Evolutionary conservation across 2,113 vertebrate genomes (phyloP).

Genomic region (Desmodus rotundus): DNA sequence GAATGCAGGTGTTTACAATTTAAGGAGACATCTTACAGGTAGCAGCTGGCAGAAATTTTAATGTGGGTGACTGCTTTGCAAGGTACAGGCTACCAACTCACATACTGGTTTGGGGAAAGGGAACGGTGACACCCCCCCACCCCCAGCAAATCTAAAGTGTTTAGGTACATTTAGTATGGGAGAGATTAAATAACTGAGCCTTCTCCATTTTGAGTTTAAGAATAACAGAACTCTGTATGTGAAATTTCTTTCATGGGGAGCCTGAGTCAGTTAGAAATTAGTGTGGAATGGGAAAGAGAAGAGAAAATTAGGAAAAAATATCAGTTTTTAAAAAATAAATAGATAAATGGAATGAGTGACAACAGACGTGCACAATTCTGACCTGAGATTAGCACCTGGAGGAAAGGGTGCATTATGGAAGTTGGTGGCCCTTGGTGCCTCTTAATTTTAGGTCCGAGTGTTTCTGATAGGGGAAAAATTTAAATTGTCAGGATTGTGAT

Average conservation of each 20-base stretch:
- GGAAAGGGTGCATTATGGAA: not conserved
- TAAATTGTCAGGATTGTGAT: not conserved
- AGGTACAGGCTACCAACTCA: not conserved
- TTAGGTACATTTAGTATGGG: not conserved
- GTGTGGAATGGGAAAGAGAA: not conserved
- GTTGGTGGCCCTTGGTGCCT: not conserved
- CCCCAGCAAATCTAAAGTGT: not conserved
- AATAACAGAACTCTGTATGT: not conserved
- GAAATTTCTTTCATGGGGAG: not conserved
- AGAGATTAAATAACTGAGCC: not conserved
- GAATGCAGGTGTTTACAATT: constrained; percentile 26
- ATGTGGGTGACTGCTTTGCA: not conserved
- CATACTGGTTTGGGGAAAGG: not conserved
- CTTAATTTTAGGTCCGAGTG: not conserved
- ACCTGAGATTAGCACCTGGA: not conserved
- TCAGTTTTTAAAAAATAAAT: not conserved
- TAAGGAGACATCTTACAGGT: not conserved
- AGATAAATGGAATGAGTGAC: not conserved
- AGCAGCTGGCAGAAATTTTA: not conserved
- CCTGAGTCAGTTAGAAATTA: not conserved
- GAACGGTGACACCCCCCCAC: not conserved
- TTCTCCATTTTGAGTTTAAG: not conserved
- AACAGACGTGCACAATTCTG: not conserved
- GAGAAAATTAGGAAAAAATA: not conserved
- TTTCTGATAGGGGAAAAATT: not conserved